Base-by-base conservation (phyloP, 2,888 invertebrate genomes). In the Morpho helenor region DNA sequence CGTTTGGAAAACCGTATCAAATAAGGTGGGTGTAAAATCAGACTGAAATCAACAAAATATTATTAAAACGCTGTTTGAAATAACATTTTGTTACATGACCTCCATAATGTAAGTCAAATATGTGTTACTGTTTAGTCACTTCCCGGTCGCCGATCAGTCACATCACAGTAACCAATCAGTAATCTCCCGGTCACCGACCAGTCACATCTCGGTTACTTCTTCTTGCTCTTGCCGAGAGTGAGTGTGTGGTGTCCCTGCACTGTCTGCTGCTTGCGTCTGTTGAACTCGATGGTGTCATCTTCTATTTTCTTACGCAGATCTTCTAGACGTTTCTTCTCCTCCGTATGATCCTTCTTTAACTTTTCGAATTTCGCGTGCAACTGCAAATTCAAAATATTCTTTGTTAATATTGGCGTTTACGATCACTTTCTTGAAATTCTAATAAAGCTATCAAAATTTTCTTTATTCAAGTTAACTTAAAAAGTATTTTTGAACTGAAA, bases 331-430 rank as follows among this genome's bases (percentile, higher is more conserved):
- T 97, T 97, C 91, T 98, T 98, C 77, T 99, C 98, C 66, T 98
- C 98, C 0, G 97, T 96, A 81, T 98, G 98, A 73, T 98, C 98
- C 66, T 97, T 96, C 81, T 99, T 99, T 71, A 99, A 89, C 73
- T 96, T 96, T 80, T 99, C 99, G 83, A 98, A 99, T 80, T 98
- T 98, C 6, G 94, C 93, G 85, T 99, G 98, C 51, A 99, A 92
- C 96, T 98, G 80, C 7, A 75, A 73, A 23, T n/a, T n/a, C n/a
- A n/a, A n/a, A n/a, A n/a, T n/a, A n/a, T n/a, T n/a, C n/a, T n/a
- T n/a, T n/a, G n/a, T n/a, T n/a, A n/a, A n/a, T n/a, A n/a, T n/a
- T n/a, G n/a, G n/a, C n/a, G n/a, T n/a, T n/a, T n/a, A n/a, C n/a
- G n/a, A n/a, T n/a, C n/a, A n/a, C n/a, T n/a, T n/a, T n/a, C n/a